These are phyloP conservation scores for Squalus acanthias DNA, from an alignment of 2,797 vertebrate species.

Conservation along the genomic window DNA sequence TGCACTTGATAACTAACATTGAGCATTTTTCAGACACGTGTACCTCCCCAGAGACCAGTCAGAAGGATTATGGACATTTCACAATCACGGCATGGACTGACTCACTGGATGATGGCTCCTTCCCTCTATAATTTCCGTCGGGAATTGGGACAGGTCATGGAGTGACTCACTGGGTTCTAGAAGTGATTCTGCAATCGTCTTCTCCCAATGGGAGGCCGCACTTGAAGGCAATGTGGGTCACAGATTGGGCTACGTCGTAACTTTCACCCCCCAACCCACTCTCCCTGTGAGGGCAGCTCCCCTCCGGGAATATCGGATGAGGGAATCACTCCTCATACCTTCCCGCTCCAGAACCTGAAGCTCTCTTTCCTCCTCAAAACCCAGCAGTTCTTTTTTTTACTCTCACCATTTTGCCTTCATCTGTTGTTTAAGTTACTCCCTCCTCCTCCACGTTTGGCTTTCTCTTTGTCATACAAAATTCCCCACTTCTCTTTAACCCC, in stretches of 20 bases:
- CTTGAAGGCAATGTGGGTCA: neutral
- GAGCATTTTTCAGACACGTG: neutral
- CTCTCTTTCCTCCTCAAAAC: neutral
- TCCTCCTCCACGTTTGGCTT: neutral
- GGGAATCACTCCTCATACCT: neutral
- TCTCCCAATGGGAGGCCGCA: neutral
- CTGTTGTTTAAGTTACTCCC: neutral
- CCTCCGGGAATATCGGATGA: neutral
- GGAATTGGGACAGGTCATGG: neutral
- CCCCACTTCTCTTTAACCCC: too few relatives aligned
- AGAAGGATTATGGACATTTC: neutral
- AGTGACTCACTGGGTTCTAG: neutral
- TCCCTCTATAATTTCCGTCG: too few relatives aligned
- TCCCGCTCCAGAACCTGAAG: neutral
- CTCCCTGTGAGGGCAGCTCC: neutral
- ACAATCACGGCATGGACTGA: neutral
- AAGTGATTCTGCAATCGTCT: neutral
- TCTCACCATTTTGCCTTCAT: neutral
- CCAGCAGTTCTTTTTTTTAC: neutral
- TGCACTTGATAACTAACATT: neutral
- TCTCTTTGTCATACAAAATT: neutral
- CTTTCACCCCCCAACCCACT: neutral
- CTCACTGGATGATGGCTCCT: neutral
- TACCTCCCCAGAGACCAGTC: neutral
- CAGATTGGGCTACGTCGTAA: neutral